Percentiles rank a stretch among this genome's conserved stretches.
These are phyloP conservation scores for Clinocottus analis DNA, from an alignment of 2,113 vertebrate species.

Conservation along the genomic window DNA sequence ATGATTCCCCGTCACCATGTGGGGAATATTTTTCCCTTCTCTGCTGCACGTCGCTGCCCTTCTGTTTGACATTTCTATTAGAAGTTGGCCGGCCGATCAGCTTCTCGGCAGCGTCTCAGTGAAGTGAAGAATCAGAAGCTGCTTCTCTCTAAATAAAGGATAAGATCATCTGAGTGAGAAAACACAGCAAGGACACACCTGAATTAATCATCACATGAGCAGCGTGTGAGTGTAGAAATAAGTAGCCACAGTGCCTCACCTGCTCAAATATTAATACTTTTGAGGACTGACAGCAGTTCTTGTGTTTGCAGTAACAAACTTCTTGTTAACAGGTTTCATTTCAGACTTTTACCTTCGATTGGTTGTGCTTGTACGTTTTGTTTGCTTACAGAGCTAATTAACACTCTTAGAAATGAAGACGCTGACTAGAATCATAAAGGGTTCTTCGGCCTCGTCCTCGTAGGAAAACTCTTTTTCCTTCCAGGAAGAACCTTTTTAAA, in stretches of 20 bases:
- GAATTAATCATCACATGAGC: slow-evolving; percentile 18
- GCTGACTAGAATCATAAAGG: no score
- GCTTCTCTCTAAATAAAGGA: slow-evolving; percentile 24
- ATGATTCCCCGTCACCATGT: slow-evolving; percentile 30
- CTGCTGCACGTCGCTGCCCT: slow-evolving; percentile 28
- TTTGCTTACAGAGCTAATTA: neutral
- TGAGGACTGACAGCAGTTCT: no score
- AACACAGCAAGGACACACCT: neutral
- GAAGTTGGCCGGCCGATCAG: slow-evolving; percentile 16
- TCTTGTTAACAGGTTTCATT: neutral
- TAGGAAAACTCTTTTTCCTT: no score
- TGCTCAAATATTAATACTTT: neutral
- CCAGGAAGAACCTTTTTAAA: no score
- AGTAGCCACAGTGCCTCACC: neutral
- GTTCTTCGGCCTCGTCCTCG: no score
- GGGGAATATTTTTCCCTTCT: slow-evolving; percentile 50
- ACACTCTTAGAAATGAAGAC: no score
- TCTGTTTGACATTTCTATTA: slow-evolving; percentile 58
- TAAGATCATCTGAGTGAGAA: slow-evolving; percentile 8
- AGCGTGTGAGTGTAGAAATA: neutral
- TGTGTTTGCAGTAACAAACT: neutral
- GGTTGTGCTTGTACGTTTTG: neutral
- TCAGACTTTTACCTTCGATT: neutral
- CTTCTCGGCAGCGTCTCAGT: neutral
- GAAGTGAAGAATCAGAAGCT: slow-evolving; percentile 13